Conservation (phyloP, 2,888 invertebrate species). For the Pediacus dermestoides region DNA sequence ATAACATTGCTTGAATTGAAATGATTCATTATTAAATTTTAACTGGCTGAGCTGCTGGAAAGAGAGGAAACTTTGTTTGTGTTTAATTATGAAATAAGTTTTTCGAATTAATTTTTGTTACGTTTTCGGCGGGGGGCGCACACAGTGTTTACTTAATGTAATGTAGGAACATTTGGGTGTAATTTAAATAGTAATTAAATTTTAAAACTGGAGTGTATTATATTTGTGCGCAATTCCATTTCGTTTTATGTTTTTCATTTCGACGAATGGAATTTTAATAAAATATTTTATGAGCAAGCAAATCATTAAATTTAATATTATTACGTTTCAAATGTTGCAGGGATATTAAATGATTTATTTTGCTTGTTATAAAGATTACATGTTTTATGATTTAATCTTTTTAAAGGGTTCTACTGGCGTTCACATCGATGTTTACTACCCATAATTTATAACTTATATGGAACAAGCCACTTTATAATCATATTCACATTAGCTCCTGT, state of each 20-base stretch:
- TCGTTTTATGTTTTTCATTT: constrained; percentile 5
- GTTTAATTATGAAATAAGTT: constrained; percentile 43
- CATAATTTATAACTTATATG: too few relatives aligned
- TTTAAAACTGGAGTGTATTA: constrained; percentile 15
- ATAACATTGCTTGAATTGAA: constrained; percentile 46
- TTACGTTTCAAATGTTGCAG: constrained; percentile 8
- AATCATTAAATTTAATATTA: constrained; percentile 10
- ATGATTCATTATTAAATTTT: constrained; percentile 47
- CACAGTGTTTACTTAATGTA: constrained; percentile 29
- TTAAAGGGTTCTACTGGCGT: too few relatives aligned
- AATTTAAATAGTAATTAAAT: constrained; percentile 29
- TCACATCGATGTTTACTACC: too few relatives aligned
- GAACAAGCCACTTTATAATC: too few relatives aligned
- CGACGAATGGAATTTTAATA: constrained; percentile 9
- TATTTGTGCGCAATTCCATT: constrained; percentile 7
- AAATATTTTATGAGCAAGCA: constrained; percentile 9
- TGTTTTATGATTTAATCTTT: constrained; percentile 4
- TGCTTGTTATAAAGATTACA: constrained; percentile 7
- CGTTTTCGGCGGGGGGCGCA: too few relatives aligned
- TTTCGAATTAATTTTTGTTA: constrained; percentile 38
- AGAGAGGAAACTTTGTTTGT: constrained; percentile 45
- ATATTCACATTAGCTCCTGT: too few relatives aligned
- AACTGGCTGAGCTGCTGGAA: constrained; percentile 40
- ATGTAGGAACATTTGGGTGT: too few relatives aligned
- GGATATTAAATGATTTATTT: constrained; percentile 8